Percentiles rank a stretch among this genome's conserved stretches.
These are phyloP conservation scores for Anadara kagoshimensis DNA, from an alignment of 1,140 invertebrate species.

Conservation along the genomic window DNA sequence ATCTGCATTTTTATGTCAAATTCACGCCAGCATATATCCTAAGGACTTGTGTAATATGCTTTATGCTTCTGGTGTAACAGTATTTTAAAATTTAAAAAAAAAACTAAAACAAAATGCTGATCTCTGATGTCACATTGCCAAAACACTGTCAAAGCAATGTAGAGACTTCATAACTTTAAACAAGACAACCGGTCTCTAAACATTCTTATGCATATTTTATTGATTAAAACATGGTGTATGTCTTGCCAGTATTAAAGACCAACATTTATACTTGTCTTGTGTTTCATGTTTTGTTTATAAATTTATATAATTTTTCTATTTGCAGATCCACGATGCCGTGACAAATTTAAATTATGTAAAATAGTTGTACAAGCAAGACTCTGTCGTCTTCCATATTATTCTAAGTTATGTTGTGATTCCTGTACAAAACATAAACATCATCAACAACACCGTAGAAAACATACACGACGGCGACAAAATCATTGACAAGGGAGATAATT, in stretches of 20 bases:
- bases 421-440: conserved; percentile 50
- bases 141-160: not conserved
- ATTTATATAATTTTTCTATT: conserved; percentile 21
- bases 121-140: too few species aligned
- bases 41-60: too few species aligned
- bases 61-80: too few species aligned
- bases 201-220: not conserved
- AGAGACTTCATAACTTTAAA: not conserved
- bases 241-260: too few species aligned
- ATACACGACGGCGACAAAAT: not conserved
- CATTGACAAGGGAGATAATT: too few species aligned
- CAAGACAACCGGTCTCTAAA: not conserved
- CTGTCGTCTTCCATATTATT: conserved; percentile 64
- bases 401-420: conserved; percentile 62
- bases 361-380: conserved; percentile 62
- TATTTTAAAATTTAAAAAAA: too few species aligned
- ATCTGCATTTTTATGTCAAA: too few species aligned
- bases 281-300: not conserved
- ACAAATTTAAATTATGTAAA: conserved; percentile 74
- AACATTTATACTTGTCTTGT: too few species aligned
- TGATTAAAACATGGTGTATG: too few species aligned
- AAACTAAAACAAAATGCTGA: too few species aligned
- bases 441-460: not conserved
- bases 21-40: too few species aligned
- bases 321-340: conserved; percentile 78